phyloP scores from a whole-genome alignment of 2,797 vertebrate genomes.

The Eremophila alpestris region DNA sequence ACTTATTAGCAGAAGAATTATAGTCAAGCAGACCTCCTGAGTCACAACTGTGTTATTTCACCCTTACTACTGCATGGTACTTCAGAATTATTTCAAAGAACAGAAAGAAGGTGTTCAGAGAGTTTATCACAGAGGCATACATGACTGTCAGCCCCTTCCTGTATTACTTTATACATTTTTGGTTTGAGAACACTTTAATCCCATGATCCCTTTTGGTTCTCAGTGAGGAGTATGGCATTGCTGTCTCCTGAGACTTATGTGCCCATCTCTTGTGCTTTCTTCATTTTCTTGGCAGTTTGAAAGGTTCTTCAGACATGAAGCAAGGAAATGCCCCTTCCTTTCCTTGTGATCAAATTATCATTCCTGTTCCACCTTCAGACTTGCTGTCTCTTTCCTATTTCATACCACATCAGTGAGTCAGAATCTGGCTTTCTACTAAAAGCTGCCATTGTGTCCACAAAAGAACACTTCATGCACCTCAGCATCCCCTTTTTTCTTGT shows the following conservation, averaged over 20 bases:
- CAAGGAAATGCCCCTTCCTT: background rate
- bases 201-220: background rate
- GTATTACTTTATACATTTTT: background rate
- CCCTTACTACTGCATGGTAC: background rate
- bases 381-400: background rate
- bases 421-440: background rate
- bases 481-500: background rate
- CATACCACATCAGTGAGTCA: background rate
- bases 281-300: background rate
- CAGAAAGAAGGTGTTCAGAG: background rate
- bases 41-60: background rate
- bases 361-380: background rate
- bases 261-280: background rate
- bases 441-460: background rate
- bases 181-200: background rate
- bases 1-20: background rate
- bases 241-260: background rate
- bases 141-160: background rate
- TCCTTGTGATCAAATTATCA: background rate
- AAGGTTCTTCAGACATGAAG: background rate
- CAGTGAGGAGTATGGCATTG: background rate
- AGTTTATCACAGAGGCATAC: background rate
- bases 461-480: background rate
- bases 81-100: background rate
- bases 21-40: background rate